These are phyloP conservation scores for Protobothrops mucrosquamatus DNA, from an alignment of 2,113 vertebrate species.

Conservation along the genomic window DNA sequence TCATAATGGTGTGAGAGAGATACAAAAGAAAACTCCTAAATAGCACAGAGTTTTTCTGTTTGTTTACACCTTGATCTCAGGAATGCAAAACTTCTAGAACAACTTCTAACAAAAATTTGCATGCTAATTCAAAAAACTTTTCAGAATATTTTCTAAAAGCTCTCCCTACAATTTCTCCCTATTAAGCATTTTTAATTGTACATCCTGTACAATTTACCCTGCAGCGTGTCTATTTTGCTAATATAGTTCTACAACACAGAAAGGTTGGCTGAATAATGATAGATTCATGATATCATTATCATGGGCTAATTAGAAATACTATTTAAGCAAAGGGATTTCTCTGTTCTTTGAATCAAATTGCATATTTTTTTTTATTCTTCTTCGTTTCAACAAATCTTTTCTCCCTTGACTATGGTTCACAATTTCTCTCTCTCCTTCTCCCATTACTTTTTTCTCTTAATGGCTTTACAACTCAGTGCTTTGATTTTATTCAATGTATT, in stretches of 20 bases:
- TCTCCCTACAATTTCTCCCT: not conserved
- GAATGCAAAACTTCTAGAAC: not conserved
- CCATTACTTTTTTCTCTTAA: conserved; percentile 14
- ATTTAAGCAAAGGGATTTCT: conserved; percentile 15
- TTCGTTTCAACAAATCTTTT: conserved; percentile 18
- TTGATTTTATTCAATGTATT: conserved; percentile 19
- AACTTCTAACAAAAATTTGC: not conserved
- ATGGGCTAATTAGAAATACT: conserved; percentile 28
- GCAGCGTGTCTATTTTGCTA: not conserved
- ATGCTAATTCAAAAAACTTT: not conserved
- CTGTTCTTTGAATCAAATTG: not conserved
- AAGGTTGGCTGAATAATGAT: not conserved
- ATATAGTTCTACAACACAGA: not conserved
- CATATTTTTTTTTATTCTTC: not conserved
- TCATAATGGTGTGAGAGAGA: not conserved
- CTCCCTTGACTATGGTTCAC: conserved; percentile 9
- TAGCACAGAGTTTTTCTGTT: not conserved
- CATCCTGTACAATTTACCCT: not conserved
- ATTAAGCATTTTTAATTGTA: not conserved
- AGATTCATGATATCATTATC: conserved; percentile 6
- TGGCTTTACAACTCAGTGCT: conserved; percentile 25
- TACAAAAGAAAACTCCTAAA: not conserved
- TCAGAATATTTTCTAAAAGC: not conserved
- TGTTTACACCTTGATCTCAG: not conserved
- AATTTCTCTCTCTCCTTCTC: conserved; percentile 15